Base-by-base conservation (phyloP, 2,888 invertebrate species). In the Acleris laterana region DNA sequence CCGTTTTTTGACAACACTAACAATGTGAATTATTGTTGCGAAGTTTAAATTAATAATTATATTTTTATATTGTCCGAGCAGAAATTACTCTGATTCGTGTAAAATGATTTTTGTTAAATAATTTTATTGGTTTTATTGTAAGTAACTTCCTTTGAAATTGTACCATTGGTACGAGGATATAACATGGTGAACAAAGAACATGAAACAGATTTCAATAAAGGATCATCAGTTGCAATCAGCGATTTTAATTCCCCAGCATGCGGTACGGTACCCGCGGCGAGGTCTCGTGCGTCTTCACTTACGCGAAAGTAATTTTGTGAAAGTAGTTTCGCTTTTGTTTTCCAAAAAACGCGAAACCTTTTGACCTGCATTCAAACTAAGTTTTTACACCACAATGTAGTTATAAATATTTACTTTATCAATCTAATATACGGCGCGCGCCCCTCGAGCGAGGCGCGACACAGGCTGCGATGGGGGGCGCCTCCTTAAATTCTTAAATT, bases 41-140 rank as follows among this genome's bases (percentile, higher is more conserved):
- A 81, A 82, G 77, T 80, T 77, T 72, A 76, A 77, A 75, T 74
- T 78, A 81, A 38, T 38, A 38, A 83, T 82, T 83, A 84, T 90
- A 91, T 91, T 91, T 90, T 92, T 91, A 80, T 92, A 90, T 83
- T 80, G 75, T 83, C 77, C 77, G 75, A 79, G 77, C 75, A 74
- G 76, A 83, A 83, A 75, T 70, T 75, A 74, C 70, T 79, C 81
- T 74, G 71, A 74, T 79, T 81, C 82, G 77, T 82, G 79, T 80
- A 80, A 80, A 79, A 77, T 80, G 77, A 78, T 38, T 81, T 83
- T 80, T 82, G 81, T 84, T 83, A 72, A 77, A 76, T 77, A 80
- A 74, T 76, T 73, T 71, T 78, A 78, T 76, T 77, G 73, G 79
- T 82, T 81, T 77, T 77, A 77, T 78, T 78, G 20, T 20, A 73